These are phyloP conservation scores for Lerista edwardsae DNA, from an alignment of 2,797 vertebrate species.

Conservation along the genomic window DNA sequence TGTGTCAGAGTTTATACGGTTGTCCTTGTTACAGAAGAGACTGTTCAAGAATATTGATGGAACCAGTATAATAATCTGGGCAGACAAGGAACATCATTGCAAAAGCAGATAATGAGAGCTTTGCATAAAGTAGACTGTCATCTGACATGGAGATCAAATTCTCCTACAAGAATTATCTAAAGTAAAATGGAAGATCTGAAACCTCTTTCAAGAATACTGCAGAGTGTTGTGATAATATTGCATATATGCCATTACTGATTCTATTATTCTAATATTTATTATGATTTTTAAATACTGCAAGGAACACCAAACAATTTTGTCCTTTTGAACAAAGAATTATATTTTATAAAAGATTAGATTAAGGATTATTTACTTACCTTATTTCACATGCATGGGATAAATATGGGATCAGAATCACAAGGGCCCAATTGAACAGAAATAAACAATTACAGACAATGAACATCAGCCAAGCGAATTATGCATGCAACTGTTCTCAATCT, in stretches of 20 bases:
- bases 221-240: neutral
- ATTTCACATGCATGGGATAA: no score
- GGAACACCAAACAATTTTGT: neutral
- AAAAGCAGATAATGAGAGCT: neutral
- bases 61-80: neutral
- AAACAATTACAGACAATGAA: no score
- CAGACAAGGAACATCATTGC: neutral
- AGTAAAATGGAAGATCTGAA: neutral
- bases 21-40: neutral
- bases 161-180: neutral
- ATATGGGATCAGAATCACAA: no score
- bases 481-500: no score
- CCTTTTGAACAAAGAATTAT: no score
- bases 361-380: no score
- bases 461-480: no score
- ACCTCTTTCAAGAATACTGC: neutral
- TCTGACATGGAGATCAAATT: neutral
- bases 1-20: conserved; percentile 11
- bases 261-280: neutral
- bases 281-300: neutral
- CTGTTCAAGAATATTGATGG: neutral
- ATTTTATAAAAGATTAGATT: no score
- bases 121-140: neutral
- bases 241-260: neutral
- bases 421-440: no score